These are phyloP conservation scores for Sisyra nigra DNA, from an alignment of 2,888 invertebrate genomes.

Conservation along the genomic window DNA sequence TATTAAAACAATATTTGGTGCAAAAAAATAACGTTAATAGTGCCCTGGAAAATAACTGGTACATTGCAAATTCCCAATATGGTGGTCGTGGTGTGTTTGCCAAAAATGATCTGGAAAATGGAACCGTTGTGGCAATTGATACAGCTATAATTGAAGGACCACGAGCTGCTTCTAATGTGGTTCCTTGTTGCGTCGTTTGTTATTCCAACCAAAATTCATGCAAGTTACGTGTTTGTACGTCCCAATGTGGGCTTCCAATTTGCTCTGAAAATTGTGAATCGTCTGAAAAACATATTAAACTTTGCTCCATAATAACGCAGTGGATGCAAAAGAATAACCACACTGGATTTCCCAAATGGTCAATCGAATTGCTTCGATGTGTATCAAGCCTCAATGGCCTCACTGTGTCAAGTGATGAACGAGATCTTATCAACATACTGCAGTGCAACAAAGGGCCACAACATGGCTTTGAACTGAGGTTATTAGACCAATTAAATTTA, in stretches of 20 bases:
- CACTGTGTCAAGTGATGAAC: slow-evolving; percentile 28
- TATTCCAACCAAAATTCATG: not conserved
- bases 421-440: slow-evolving; percentile 32
- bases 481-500: slow-evolving; percentile 30
- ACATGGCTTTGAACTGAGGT: slow-evolving; percentile 39
- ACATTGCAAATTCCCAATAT: too few relatives aligned
- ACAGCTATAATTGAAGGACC: too few relatives aligned
- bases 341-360: slow-evolving; percentile 20
- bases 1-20: too few relatives aligned
- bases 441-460: slow-evolving; percentile 35
- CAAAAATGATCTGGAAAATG: too few relatives aligned
- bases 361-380: slow-evolving; percentile 23
- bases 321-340: slow-evolving; percentile 29
- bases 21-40: too few relatives aligned
- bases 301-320: slow-evolving; percentile 39
- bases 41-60: too few relatives aligned
- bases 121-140: too few relatives aligned
- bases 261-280: slow-evolving; percentile 49
- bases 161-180: too few relatives aligned
- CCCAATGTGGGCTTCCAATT: slow-evolving; percentile 46
- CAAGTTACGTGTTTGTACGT: too few relatives aligned
- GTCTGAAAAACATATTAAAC: slow-evolving; percentile 34
- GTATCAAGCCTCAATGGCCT: slow-evolving; percentile 30
- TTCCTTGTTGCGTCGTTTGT: not conserved
- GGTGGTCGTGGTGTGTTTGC: too few relatives aligned